Evolutionary conservation across 2,888 invertebrate genomes (phyloP), one percentile per base, ranked within the genome.

Genomic region (Macroteleia sp.): DNA sequence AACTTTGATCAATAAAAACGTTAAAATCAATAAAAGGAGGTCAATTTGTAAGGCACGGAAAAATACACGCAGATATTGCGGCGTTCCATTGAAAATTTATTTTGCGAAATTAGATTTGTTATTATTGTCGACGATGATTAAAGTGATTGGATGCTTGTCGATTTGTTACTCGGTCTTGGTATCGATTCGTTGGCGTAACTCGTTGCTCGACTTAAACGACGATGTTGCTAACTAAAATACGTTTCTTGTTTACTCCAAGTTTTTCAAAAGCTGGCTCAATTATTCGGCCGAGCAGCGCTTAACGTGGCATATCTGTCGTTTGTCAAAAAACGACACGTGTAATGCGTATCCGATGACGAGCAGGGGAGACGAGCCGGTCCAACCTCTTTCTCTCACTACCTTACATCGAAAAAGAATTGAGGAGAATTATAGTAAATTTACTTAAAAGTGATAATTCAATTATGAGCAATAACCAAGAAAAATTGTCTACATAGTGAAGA

Each of bases 1-100:
- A 67, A 67, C 67, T 75, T 69, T 62, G 75, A 54, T 67, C 75
- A 67, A 75, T 75, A 75, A 62, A 75, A 75, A 75, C 62, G 67
- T 61, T 75, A 39, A 48, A 67, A 67, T 75, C 74, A 67, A 75
- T 75, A 75, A 19, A 46, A 34, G 20, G 42, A 50, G 54, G 74
- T 52, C 64, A 73, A 73, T 57, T 66, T 57, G 25, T 52, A 66
- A 64, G 73, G 64, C 42, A 56, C 32, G 71, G 48, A 48, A 56
- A 56, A 71, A 62, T 64, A 64, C 73, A 48, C 56, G 64, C 73
- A 57, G 54, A 64, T 50, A 57, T 50, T 64, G 52, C 52, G 5
- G n/a, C 36, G 30, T 48, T 48, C 22, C 17, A 20, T 62, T 59
- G 46, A 46, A 67, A 32, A 71, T 66, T 74, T 74, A 52, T 66